Evolutionary conservation across 2,113 vertebrate species (phyloP).

Genomic region (Tragelaphus buxtoni): DNA sequence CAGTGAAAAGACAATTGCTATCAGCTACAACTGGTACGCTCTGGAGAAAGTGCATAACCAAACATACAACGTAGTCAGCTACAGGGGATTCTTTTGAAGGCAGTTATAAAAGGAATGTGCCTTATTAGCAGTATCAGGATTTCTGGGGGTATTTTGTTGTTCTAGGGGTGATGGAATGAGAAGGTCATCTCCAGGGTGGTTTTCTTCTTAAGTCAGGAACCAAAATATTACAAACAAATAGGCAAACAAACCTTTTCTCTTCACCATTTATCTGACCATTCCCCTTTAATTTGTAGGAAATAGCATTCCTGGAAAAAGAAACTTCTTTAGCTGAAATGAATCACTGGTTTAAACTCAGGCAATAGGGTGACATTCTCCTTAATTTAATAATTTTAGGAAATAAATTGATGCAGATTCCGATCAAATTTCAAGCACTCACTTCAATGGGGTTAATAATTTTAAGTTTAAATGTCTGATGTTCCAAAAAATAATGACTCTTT

Average conservation of each 20-base stretch:
- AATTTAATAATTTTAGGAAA: neutral
- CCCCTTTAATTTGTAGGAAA: neutral
- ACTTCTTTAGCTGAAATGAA: neutral
- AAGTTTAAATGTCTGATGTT: neutral
- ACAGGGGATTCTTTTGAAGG: neutral
- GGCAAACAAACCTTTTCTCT: neutral
- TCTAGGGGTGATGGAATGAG: neutral
- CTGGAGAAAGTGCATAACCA: neutral
- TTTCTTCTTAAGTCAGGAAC: neutral
- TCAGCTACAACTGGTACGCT: neutral
- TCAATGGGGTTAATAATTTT: neutral
- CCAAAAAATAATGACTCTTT: neutral
- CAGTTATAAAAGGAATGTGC: neutral
- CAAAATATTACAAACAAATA: neutral
- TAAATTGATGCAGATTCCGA: neutral
- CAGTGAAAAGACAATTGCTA: neutral
- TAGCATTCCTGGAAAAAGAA: neutral
- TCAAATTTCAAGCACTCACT: neutral
- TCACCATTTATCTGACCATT: neutral
- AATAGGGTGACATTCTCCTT: neutral
- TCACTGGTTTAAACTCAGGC: neutral
- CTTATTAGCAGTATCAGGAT: neutral
- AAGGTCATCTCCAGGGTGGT: neutral
- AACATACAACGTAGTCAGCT: fast-evolving
- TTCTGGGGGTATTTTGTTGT: neutral